phyloP scores from a whole-genome alignment of 1,140 invertebrate genomes.

The Lasaia peninsularis region DNA sequence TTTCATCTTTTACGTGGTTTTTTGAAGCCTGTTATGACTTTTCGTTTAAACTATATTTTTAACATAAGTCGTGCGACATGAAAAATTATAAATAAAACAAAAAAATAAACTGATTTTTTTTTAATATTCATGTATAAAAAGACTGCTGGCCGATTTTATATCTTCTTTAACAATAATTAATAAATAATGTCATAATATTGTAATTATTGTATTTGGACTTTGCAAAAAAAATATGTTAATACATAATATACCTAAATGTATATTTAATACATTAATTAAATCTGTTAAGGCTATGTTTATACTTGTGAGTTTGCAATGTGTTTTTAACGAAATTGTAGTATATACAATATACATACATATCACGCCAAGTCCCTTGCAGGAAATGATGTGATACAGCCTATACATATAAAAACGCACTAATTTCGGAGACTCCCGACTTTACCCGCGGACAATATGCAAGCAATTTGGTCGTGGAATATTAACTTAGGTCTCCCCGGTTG shows the following conservation, averaged over 20 bases:
- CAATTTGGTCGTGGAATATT: too few species aligned
- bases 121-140: conserved; percentile 7
- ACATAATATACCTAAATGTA: neutral
- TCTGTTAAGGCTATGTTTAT: neutral
- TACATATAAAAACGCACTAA: too few species aligned
- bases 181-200: conserved; percentile 3
- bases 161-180: neutral
- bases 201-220: neutral
- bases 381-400: too few species aligned
- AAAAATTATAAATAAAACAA: neutral
- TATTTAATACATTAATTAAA: neutral
- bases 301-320: neutral
- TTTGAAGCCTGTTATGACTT: too few species aligned
- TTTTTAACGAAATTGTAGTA: too few species aligned
- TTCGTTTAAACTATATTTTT: too few species aligned
- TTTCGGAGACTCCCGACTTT: too few species aligned
- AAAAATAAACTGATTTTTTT: neutral
- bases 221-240: neutral
- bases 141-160: neutral
- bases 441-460: too few species aligned
- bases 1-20: too few species aligned
- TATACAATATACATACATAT: too few species aligned
- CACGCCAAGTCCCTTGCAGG: too few species aligned
- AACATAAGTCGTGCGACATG: neutral
- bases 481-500: too few species aligned